Evolutionary conservation across 2,113 vertebrate species (phyloP).

Genomic region (Notothenia rossii): DNA sequence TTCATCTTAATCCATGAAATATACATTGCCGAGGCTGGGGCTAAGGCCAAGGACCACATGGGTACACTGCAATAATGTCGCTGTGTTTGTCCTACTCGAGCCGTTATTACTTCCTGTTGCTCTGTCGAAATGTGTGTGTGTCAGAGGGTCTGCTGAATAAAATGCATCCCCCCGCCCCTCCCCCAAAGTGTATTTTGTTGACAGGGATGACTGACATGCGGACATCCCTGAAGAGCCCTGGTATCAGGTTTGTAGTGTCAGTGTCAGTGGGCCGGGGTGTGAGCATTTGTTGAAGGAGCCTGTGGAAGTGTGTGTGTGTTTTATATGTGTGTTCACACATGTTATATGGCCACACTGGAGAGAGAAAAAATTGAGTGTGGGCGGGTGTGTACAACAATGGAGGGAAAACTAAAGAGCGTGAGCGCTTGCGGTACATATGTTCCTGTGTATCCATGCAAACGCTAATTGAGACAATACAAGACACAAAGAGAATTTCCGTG

Average conservation of each 20-base stretch:
- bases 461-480: slow-evolving; percentile 35
- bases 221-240: slow-evolving; percentile 63
- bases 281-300: slow-evolving; percentile 58
- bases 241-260: slow-evolving; percentile 72
- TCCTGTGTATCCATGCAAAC: slow-evolving; percentile 51
- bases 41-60: slow-evolving; percentile 43
- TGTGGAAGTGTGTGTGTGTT: slow-evolving; percentile 20
- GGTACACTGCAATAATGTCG: slow-evolving; percentile 64
- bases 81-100: slow-evolving; percentile 67
- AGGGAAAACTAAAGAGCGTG: not conserved
- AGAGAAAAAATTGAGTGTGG: slow-evolving; percentile 11
- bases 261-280: slow-evolving; percentile 39
- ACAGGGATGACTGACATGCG: slow-evolving; percentile 72
- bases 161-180: slow-evolving; percentile 10
- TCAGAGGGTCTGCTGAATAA: slow-evolving; percentile 34
- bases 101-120: slow-evolving; percentile 53
- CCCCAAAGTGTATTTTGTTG: slow-evolving; percentile 39
- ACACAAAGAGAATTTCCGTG: slow-evolving; percentile 67
- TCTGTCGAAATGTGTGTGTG: not conserved
- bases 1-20: slow-evolving; percentile 77
- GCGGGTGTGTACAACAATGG: not conserved
- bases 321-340: slow-evolving; percentile 1
- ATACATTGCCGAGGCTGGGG: slow-evolving; percentile 59
- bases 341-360: not conserved
- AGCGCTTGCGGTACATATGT: slow-evolving; percentile 52